Base-by-base conservation (phyloP, 2,888 invertebrate species). In the Smittia aterrima region DNA sequence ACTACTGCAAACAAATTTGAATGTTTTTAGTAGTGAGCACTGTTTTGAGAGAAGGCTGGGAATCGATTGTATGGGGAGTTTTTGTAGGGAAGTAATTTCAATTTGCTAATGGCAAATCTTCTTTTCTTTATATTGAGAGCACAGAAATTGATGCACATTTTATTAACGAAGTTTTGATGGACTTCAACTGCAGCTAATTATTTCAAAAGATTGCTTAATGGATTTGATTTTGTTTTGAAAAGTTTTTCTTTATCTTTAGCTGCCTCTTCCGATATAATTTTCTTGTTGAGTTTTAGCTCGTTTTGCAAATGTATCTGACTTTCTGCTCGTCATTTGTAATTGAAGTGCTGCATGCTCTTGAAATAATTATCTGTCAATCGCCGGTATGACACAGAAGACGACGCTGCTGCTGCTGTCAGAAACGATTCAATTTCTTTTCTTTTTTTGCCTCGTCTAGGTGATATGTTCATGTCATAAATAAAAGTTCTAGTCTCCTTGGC, bases 401-500 rank as follows among this genome's bases (percentile, higher is more conserved):
- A 2, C 11, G 32, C 47, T 47, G 47, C 47, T 11, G n/a, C 47
- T 47, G 32, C 47, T 47, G 47, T 11, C 47, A 16, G n/a, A 47
- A 47, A 47, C 32, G 32, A 47, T 16, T n/a, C 47, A 47, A 47
- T 47, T 47, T n/a, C 4, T 47, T 47, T n/a, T 47, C 47, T 66
- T 66, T 16, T 2, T 38, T 27, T 25, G 1, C 16, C 6, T 27
- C 24, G 16, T 54, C n/a, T 27, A 4, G 53, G 54, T 70, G 70
- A 70, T 53, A 70, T 54, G 27, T 70, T 53, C 18, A 9, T 70
- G 47, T 47, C 53, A 16, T 64, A 64, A 47, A 70, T 25, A 70
- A 53, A 53, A 41, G 32, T n/a, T 22, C 11, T 41, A 66, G 1
- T 22, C 24, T 67, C 47, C 41, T 67, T 67, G 67, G 20, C 13